Evolutionary conservation across 2,797 vertebrate species (phyloP).

Genomic region (Poeciliopsis paucimaculata): DNA sequence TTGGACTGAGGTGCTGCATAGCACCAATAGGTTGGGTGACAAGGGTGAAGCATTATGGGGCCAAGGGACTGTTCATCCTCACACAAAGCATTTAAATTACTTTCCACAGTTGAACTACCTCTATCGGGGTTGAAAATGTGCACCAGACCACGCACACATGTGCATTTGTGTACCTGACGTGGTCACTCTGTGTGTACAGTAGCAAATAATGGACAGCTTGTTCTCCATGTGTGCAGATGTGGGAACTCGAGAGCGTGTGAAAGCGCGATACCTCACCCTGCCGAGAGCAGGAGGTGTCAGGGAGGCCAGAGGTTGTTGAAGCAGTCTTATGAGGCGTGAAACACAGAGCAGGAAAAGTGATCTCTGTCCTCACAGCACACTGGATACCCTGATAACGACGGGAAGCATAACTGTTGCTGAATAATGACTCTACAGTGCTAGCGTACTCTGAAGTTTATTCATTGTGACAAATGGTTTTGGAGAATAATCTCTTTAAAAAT

Average conservation of each 20-base stretch:
- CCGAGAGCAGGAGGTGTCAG: slow-evolving; percentile 38
- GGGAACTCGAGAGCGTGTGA: slow-evolving; percentile 27
- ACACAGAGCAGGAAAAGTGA: slow-evolving; percentile 49
- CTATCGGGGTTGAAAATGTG: slow-evolving; percentile 9
- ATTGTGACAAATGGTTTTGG: neutral
- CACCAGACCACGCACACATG: neutral
- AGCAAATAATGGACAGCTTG: neutral
- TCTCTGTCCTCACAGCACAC: slow-evolving; percentile 17
- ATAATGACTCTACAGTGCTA: neutral
- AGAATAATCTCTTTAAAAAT: neutral
- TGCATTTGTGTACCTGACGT: neutral
- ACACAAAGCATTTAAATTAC: slow-evolving; percentile 49
- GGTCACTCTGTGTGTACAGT: neutral
- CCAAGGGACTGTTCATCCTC: slow-evolving; percentile 52
- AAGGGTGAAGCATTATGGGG: slow-evolving; percentile 60
- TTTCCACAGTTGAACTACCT: slow-evolving; percentile 52
- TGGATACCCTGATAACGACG: slow-evolving; percentile 26
- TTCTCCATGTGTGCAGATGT: neutral
- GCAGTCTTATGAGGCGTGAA: slow-evolving; percentile 62
- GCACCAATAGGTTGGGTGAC: slow-evolving; percentile 76
- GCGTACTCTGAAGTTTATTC: slow-evolving; percentile 3
- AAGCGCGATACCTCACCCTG: slow-evolving; percentile 24
- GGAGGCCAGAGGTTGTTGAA: slow-evolving; percentile 52
- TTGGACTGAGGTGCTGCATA: slow-evolving; percentile 78
- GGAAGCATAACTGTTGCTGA: slow-evolving; percentile 16